Conservation (phyloP, 2,797 vertebrate species). For the Phyllotis vaccarum region DNA sequence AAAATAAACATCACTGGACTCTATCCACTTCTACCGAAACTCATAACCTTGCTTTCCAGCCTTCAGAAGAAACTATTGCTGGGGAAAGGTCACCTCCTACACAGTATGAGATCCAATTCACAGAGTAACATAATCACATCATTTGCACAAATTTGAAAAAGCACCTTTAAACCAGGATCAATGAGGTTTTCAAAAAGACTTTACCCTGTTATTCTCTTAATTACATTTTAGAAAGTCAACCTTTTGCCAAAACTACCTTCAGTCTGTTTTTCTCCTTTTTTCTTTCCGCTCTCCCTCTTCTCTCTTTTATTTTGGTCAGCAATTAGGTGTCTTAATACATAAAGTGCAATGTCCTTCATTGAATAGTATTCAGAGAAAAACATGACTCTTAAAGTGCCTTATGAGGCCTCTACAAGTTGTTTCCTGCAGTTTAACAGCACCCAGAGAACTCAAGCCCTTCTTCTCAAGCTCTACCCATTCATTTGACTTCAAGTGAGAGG, state of each 20-base stretch:
- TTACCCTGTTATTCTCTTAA: constrained; percentile 19
- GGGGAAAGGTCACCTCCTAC: not conserved
- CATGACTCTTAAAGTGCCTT: not conserved
- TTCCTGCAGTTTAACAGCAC: constrained; percentile 8
- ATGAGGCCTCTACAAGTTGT: not conserved
- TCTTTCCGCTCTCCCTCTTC: constrained; percentile 47
- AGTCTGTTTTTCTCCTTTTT: not conserved
- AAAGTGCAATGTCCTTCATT: not conserved
- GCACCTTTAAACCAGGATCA: constrained; percentile 36
- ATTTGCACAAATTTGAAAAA: constrained; percentile 30
- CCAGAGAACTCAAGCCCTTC: constrained; percentile 6
- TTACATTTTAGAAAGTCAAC: not conserved
- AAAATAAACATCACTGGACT: constrained; percentile 53
- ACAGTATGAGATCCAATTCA: too few species aligned
- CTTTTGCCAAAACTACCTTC: not conserved
- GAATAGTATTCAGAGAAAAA: not conserved
- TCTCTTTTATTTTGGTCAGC: constrained; percentile 37
- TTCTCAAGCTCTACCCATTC: not conserved
- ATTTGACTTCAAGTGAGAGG: constrained; percentile 27
- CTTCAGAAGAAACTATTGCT: constrained; percentile 22
- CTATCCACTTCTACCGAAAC: constrained; percentile 34
- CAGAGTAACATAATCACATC: not conserved
- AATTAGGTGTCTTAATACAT: constrained; percentile 46
- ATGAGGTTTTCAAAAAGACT: constrained; percentile 53
- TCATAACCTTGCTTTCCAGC: constrained; percentile 6